Evolutionary conservation across 64 coral and sea anemone species (phyloP).

Genomic region (Platygyra sinensis): DNA sequence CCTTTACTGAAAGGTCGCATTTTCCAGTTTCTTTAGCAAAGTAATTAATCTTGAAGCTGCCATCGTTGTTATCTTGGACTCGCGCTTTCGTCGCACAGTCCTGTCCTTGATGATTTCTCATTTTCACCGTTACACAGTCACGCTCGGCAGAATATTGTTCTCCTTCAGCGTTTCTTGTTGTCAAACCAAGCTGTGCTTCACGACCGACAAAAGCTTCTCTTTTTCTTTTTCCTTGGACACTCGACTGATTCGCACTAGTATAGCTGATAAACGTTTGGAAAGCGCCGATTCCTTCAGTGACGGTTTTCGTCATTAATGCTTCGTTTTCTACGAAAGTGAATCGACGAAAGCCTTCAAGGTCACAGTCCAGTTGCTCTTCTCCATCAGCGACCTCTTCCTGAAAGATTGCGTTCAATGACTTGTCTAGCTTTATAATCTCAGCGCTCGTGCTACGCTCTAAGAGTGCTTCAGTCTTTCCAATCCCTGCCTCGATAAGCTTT

Average conservation of each 20-base stretch:
- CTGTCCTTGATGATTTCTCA: background rate
- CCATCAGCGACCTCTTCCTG: background rate
- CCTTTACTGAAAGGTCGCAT: constrained; percentile 16
- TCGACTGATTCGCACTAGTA: background rate
- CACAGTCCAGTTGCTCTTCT: background rate
- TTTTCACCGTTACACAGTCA: background rate
- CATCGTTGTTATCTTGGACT: background rate
- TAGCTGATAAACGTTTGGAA: background rate
- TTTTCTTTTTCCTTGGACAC: background rate
- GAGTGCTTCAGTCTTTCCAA: background rate
- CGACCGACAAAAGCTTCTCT: background rate
- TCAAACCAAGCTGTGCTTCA: background rate
- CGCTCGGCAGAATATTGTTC: background rate
- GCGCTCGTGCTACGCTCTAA: background rate
- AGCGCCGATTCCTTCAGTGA: background rate
- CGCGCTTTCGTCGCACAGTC: background rate
- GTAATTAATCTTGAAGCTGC: background rate
- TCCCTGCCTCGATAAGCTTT: background rate
- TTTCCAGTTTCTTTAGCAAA: constrained; percentile 44
- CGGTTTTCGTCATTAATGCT: background rate
- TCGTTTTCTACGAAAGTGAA: background rate
- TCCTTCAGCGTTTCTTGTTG: background rate
- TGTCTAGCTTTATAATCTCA: background rate
- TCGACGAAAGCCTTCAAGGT: background rate
- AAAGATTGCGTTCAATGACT: background rate